phyloP scores from a whole-genome alignment of 2,113 vertebrate genomes.

The Sinocyclocheilus anophthalmus region DNA sequence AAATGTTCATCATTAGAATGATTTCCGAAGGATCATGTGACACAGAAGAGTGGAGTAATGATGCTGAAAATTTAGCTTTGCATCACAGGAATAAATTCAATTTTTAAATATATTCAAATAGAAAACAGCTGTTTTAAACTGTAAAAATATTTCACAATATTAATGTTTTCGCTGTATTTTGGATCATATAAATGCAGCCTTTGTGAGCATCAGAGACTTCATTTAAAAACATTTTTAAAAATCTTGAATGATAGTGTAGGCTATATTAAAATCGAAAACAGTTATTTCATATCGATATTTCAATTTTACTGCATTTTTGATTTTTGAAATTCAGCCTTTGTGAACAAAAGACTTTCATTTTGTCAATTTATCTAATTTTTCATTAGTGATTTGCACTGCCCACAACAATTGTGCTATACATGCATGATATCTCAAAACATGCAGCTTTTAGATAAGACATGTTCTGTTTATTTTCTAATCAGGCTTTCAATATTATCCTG shows the following conservation, averaged over 20 bases:
- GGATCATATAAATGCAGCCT: no score
- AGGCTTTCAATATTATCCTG: background rate
- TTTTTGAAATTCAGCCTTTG: no score
- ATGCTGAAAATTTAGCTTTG: background rate
- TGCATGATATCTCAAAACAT: background rate
- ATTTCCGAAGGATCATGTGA: background rate
- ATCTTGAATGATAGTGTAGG: no score
- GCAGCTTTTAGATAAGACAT: background rate
- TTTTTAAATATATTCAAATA: background rate
- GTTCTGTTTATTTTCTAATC: background rate
- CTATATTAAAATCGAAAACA: no score
- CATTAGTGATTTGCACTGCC: background rate
- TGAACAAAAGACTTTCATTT: background rate
- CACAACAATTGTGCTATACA: background rate
- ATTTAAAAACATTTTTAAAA: no score
- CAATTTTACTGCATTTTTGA: background rate
- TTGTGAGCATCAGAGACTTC: no score
- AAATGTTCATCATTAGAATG: background rate
- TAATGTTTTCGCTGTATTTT: no score
- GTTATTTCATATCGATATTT: no score
- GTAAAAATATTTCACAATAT: no score
- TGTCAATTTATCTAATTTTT: background rate
- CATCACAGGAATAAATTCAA: background rate
- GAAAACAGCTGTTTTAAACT: background rate
- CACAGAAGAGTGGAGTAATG: background rate